These are phyloP conservation scores for Streptopelia turtur DNA, from an alignment of 2,797 vertebrate genomes.

Conservation along the genomic window DNA sequence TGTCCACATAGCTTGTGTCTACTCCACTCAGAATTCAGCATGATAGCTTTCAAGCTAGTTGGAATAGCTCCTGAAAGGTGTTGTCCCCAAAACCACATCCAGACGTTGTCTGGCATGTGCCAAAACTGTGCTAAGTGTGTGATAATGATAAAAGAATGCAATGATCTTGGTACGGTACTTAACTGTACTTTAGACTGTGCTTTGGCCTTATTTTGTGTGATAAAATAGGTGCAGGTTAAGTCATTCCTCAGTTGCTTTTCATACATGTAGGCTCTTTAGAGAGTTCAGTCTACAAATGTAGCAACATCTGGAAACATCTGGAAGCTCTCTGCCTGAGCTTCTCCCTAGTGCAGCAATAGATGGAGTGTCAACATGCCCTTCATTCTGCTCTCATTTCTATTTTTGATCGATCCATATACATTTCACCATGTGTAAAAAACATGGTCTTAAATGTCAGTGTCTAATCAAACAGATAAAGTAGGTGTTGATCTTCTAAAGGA, in stretches of 20 bases:
- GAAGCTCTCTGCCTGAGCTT: too few species aligned
- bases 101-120: not conserved
- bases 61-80: not conserved
- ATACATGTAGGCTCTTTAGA: not conserved
- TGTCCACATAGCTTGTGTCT: not conserved
- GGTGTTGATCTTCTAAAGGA: not conserved
- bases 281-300: not conserved
- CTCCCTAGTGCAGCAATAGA: not conserved
- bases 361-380: not conserved
- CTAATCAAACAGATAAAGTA: not conserved
- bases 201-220: not conserved
- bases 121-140: not conserved
- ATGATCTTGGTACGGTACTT: accelerated
- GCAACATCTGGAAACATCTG: not conserved
- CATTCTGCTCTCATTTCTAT: not conserved
- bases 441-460: not conserved
- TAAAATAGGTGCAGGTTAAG: not conserved
- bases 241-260: not conserved
- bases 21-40: not conserved
- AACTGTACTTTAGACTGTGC: not conserved
- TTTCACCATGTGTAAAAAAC: not conserved
- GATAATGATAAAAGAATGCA: not conserved
- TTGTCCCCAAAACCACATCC: not conserved
- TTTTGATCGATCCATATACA: not conserved
- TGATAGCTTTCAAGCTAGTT: not conserved